Conservation (phyloP, 2,888 invertebrate species). For the Thereva unica region DNA sequence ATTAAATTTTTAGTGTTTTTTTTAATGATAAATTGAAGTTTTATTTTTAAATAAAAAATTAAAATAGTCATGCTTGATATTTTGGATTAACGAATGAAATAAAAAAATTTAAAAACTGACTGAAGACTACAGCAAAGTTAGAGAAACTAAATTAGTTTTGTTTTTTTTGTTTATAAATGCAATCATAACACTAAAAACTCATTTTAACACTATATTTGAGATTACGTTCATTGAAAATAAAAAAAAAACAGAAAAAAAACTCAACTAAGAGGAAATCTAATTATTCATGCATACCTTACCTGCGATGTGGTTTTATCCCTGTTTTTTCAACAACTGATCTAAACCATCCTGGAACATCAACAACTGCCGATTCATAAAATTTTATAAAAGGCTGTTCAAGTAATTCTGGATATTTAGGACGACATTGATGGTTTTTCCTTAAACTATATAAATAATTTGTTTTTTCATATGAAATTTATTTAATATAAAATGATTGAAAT, state of each 20-base stretch:
- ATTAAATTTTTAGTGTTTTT: too few relatives aligned
- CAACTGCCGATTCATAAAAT: conserved; percentile 71
- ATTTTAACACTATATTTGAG: neutral
- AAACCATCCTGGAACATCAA: conserved; percentile 86
- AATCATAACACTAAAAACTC: too few relatives aligned
- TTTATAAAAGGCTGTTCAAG: conserved; percentile 87
- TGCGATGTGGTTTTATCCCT: conserved; percentile 54
- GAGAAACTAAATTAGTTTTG: too few relatives aligned
- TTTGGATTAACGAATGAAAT: too few relatives aligned
- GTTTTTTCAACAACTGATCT: conserved; percentile 64
- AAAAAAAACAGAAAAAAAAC: conserved; percentile 16
- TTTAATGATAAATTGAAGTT: too few relatives aligned
- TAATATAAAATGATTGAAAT: conserved; percentile 14
- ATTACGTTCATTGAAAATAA: conserved; percentile 24
- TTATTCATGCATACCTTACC: conserved; percentile 47
- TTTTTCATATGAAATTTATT: conserved; percentile 1
- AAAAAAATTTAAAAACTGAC: too few relatives aligned
- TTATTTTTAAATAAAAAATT: too few relatives aligned
- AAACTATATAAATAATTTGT: conserved; percentile 68
- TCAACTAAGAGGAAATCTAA: conserved; percentile 3
- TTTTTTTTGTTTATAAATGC: too few relatives aligned
- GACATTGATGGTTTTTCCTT: conserved; percentile 88
- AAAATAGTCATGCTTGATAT: too few relatives aligned
- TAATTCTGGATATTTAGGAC: conserved; percentile 92
- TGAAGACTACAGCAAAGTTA: too few relatives aligned